Evolutionary conservation across 1,140 invertebrate species (phyloP).

Genomic region (Dendroctonus ponderosae): DNA sequence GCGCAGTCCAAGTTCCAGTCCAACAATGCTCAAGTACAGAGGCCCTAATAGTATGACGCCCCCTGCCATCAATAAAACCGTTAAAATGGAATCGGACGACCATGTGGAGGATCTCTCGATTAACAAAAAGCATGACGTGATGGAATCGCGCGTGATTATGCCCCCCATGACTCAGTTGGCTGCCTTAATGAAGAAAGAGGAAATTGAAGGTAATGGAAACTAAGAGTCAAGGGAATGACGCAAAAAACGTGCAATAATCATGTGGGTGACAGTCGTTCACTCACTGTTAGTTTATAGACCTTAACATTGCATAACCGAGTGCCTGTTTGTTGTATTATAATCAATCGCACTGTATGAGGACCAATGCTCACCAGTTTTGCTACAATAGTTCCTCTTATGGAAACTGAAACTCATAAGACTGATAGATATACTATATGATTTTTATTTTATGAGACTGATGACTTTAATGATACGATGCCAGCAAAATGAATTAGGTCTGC

Average conservation of each 20-base stretch:
- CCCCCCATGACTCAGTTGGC: constrained; percentile 53
- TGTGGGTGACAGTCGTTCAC: constrained; percentile 49
- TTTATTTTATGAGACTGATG: constrained; percentile 48
- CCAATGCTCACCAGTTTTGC: constrained; percentile 48
- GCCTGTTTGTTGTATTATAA: constrained; percentile 29
- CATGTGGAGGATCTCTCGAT: constrained; percentile 66
- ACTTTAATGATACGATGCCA: constrained; percentile 14
- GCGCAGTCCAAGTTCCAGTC: constrained; percentile 42
- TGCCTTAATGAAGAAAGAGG: constrained; percentile 52
- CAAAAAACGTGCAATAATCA: constrained; percentile 48
- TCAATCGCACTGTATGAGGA: constrained; percentile 32
- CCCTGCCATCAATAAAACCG: constrained; percentile 19
- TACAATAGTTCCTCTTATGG: constrained; percentile 48
- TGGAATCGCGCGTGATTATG: constrained; percentile 51
- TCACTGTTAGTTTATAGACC: constrained; percentile 40
- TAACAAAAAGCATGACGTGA: constrained; percentile 51
- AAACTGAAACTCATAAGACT: constrained; percentile 50
- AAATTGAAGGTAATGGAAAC: constrained; percentile 42
- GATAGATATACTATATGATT: constrained; percentile 45
- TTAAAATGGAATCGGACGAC: constrained; percentile 48
- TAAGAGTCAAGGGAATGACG: neutral
- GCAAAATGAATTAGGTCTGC: constrained; percentile 28
- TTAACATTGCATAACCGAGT: constrained; percentile 28
- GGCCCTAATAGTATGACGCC: constrained; percentile 45
- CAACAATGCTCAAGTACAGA: constrained; percentile 47